Base-by-base conservation (phyloP, 2,888 invertebrate genomes). In the Pollenia angustigena region DNA sequence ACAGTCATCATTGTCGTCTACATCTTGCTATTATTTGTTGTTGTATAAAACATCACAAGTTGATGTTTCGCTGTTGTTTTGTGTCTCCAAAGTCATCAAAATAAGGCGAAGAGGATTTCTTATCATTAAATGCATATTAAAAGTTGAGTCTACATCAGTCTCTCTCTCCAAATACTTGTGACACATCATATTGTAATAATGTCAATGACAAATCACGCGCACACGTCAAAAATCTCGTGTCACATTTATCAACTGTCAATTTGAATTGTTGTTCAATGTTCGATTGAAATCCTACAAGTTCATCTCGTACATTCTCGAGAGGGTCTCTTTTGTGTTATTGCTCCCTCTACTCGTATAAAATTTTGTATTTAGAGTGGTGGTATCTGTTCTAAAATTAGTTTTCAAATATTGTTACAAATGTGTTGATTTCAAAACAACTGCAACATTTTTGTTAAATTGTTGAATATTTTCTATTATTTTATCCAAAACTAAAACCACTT, bases 141-240 rank as follows among this genome's bases (percentile, higher is more conserved):
- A 6, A 32, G 32, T 74, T 1, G 23, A 66, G 16, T 74, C 40
- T 12, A 54, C 71, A 46, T 40, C n/a, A n/a, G 54, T 56, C 72
- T 32, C 81, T 72, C 54, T 32, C 81, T 72, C 54, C 62, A 56
- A 32, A 18, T 42, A 18, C 66, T 40, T 72, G 72, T 81, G 72
- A 81, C 83, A 84, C 88, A 85, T 87, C 80, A 83, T 88, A 88
- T 89, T 90, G 89, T 90, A 91, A 92, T 90, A 90, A 92, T 90
- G 91, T 92, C 92, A 92, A 92, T 92, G 92, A 92, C 92, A 92
- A 92, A 92, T 92, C 92, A 91, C 92, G 91, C 88, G 89, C 90
- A 89, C 91, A 92, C 91, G 92, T 92, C 92, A 92, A 92, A 92
- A 92, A 91, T 92, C 91, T 90, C 90, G 50, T 90, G 90, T 89